Conservation (phyloP, 2,888 invertebrate species). For the Anthoptus insignis region DNA sequence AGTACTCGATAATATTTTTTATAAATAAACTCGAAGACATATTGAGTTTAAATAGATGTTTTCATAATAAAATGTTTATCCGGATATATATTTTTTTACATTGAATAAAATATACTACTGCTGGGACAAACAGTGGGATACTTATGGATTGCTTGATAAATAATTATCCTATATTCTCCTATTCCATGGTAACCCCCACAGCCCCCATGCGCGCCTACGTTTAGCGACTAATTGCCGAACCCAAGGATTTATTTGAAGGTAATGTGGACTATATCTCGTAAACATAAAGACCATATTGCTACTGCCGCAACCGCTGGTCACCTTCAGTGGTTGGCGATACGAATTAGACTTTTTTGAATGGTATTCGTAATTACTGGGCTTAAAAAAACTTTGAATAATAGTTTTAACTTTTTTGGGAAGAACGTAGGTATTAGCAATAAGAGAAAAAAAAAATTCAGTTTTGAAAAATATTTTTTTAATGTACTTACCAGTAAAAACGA, state of each 20-base stretch:
- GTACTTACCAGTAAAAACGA: too few relatives aligned
- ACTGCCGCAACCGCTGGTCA: constrained; percentile 22
- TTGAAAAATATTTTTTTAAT: too few relatives aligned
- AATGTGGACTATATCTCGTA: constrained; percentile 38
- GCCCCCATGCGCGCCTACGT: constrained; percentile 58
- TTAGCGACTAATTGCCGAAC: constrained; percentile 65
- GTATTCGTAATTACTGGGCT: constrained; percentile 30
- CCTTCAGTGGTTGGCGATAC: constrained; percentile 41
- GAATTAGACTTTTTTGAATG: constrained; percentile 44
- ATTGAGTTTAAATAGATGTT: too few relatives aligned
- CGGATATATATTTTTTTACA: too few relatives aligned
- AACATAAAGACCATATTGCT: constrained; percentile 32
- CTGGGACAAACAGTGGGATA: too few relatives aligned
- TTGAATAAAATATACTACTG: too few relatives aligned
- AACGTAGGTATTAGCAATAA: too few relatives aligned
- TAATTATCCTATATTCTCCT: background rate
- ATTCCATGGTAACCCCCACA: constrained; percentile 51
- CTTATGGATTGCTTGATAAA: too few relatives aligned
- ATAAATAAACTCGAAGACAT: too few relatives aligned
- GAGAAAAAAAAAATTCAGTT: too few relatives aligned
- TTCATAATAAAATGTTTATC: too few relatives aligned
- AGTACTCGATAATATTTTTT: too few relatives aligned
- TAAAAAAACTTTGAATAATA: constrained; percentile 25
- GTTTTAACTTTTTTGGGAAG: background rate
- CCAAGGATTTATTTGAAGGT: constrained; percentile 45